These are phyloP conservation scores for Oikopleura vanhoeffeni DNA, from an alignment of 23 tunicate species.

Conservation along the genomic window DNA sequence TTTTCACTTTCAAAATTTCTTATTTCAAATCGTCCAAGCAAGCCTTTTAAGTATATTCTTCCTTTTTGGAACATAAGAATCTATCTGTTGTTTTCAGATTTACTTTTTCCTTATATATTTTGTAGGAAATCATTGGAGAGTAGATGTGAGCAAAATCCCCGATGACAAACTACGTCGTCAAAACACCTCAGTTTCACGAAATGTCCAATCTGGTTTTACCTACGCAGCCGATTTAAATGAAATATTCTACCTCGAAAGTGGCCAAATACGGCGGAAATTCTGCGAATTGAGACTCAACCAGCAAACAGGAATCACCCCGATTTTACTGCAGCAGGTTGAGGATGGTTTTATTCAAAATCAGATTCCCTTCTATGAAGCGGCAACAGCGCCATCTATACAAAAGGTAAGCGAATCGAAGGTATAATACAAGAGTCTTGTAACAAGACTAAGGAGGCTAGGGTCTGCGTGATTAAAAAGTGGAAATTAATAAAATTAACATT, in stretches of 20 bases:
- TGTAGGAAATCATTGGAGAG: conserved; percentile 81
- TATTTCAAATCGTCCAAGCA: too few species aligned
- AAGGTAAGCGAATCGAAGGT: not conserved
- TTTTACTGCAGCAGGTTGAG: not conserved
- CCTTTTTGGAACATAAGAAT: too few species aligned
- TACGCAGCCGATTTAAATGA: conserved; percentile 66
- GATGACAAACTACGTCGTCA: conserved; percentile 71
- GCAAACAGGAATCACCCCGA: not conserved
- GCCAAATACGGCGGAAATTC: conserved; percentile 16
- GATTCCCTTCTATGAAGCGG: not conserved
- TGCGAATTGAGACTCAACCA: not conserved
- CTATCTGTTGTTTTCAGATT: too few species aligned
- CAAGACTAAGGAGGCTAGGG: too few species aligned
- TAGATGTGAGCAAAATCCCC: conserved; percentile 43
- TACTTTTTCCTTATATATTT: not conserved
- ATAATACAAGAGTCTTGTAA: too few species aligned
- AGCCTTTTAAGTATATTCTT: too few species aligned
- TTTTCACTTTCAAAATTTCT: too few species aligned
- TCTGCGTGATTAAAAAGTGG: too few species aligned
- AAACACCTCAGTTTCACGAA: conserved; percentile 71
- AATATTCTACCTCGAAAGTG: conserved; percentile 51
- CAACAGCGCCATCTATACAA: not conserved
- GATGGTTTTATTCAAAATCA: not conserved
- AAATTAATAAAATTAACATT: too few species aligned
- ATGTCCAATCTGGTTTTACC: conserved; percentile 51